Evolutionary conservation across 1,140 invertebrate species (phyloP).

Genomic region (Diorhabda carinulata): DNA sequence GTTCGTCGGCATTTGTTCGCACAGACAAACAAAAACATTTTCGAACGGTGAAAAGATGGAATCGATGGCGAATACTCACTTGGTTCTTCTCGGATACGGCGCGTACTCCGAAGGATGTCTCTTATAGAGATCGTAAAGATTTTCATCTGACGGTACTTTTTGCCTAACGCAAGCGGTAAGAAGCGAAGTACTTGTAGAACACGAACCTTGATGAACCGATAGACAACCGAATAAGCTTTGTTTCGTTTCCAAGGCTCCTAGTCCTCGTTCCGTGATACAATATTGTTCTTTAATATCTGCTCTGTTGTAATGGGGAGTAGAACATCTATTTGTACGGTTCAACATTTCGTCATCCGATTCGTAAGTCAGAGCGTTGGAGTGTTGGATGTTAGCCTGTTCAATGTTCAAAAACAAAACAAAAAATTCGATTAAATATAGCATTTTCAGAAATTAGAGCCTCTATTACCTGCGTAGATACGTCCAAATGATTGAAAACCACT

Average conservation of each 20-base stretch:
- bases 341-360: conserved; percentile 68
- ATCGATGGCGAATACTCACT: no score
- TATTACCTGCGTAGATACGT: conserved; percentile 38
- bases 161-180: conserved; percentile 80
- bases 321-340: conserved; percentile 49
- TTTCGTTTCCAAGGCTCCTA: conserved; percentile 76
- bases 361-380: conserved; percentile 58
- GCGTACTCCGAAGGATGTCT: conserved; percentile 58
- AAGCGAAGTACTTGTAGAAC: conserved; percentile 62
- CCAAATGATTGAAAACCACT: conserved; percentile 35
- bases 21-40: no score
- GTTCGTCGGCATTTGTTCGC: no score
- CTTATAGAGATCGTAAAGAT: conserved; percentile 61
- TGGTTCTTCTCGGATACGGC: conserved; percentile 55
- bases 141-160: conserved; percentile 79
- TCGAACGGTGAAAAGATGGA: no score
- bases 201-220: conserved; percentile 66
- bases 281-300: conserved; percentile 87
- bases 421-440: neutral
- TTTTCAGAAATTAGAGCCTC: neutral
- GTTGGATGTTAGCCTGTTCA: conserved; percentile 59
- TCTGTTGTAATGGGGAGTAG: conserved; percentile 69
- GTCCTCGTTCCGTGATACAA: conserved; percentile 85
- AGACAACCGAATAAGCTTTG: conserved; percentile 68
- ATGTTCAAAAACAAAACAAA: conserved; percentile 16